phyloP scores from a whole-genome alignment of 2,113 vertebrate genomes.

The Madoqua kirkii region DNA sequence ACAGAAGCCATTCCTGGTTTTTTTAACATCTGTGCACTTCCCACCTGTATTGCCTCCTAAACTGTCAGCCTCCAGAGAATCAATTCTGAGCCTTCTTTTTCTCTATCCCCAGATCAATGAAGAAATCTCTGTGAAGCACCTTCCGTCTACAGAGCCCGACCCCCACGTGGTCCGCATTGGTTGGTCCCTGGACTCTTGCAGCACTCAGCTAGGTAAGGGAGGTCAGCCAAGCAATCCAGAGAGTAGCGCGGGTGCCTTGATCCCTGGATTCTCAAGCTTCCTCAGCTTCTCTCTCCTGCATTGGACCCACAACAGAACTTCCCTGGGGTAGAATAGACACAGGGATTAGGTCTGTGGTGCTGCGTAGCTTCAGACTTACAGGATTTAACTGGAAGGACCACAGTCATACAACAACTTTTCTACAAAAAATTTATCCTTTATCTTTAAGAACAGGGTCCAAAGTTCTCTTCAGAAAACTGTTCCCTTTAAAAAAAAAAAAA shows the following conservation, averaged over 20 bases:
- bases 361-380: not conserved
- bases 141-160: too few species aligned
- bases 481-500: not conserved
- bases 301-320: not conserved
- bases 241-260: not conserved
- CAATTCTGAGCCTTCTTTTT: not conserved
- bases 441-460: not conserved
- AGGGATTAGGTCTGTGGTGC: not conserved
- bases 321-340: not conserved
- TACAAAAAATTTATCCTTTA: not conserved
- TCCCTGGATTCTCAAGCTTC: not conserved
- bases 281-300: not conserved
- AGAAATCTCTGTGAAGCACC: too few species aligned
- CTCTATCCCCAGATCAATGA: conserved; percentile 70
- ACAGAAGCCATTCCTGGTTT: not conserved
- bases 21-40: not conserved
- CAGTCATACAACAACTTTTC: not conserved
- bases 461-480: conserved; percentile 22
- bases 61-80: not conserved
- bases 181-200: conserved; percentile 91
- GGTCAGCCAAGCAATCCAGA: not conserved
- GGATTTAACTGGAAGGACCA: not conserved
- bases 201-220: conserved; percentile 90
- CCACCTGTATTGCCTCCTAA: not conserved
- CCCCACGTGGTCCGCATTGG: conserved; percentile 90